These are phyloP conservation scores for Apodemus agrarius DNA, from an alignment of 2,797 vertebrate species.

Conservation along the genomic window DNA sequence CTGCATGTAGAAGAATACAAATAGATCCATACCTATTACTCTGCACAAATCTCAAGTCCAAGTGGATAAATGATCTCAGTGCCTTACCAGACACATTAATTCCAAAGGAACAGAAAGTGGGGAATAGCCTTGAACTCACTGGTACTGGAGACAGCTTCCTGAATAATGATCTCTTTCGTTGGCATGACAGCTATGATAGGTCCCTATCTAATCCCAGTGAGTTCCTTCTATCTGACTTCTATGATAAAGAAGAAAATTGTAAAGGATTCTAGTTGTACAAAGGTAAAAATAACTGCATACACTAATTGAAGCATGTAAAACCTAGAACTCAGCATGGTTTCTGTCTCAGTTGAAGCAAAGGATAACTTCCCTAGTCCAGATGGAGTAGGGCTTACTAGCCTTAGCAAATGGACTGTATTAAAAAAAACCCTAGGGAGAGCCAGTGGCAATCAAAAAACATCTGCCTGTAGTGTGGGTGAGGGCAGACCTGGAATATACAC, in stretches of 20 bases:
- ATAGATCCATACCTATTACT: too few species aligned
- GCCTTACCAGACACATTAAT: too few species aligned
- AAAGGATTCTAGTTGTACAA: not conserved
- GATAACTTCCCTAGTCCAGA: not conserved
- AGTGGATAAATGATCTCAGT: too few species aligned
- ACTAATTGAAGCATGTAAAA: not conserved
- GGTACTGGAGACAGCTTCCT: not conserved
- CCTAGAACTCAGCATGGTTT: not conserved
- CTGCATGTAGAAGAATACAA: not conserved
- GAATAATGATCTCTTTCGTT: not conserved
- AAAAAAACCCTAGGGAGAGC: not conserved
- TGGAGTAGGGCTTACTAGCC: not conserved
- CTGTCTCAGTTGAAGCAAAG: not conserved
- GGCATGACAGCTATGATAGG: not conserved
- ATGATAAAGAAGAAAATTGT: not conserved
- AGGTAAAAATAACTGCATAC: not conserved
- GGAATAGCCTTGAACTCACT: not conserved
- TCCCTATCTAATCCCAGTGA: not conserved
- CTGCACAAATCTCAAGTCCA: not conserved
- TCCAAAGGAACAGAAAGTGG: not conserved
- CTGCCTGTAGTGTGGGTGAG: not conserved
- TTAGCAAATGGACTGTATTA: not conserved
- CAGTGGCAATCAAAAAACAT: not conserved
- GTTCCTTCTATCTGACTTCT: not conserved
- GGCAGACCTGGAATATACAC: not conserved